These are phyloP conservation scores for Telmatochromis brichardi DNA, from an alignment of 2,113 vertebrate genomes.

Conservation along the genomic window DNA sequence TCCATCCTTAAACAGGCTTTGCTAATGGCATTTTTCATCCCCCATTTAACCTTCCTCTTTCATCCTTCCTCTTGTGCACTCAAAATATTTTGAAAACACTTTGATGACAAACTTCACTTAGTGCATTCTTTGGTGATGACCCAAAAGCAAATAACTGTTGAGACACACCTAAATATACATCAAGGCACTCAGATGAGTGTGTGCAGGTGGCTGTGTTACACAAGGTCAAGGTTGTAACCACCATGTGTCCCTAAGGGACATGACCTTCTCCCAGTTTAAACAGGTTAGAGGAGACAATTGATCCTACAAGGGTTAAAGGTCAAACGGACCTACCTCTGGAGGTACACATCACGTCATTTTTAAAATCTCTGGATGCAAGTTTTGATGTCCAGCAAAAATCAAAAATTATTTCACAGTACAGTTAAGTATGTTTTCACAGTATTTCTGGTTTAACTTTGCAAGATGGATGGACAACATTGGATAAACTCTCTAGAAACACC, in stretches of 20 bases:
- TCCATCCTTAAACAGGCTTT: conserved; percentile 10
- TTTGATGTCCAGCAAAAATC: background rate
- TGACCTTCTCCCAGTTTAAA: background rate
- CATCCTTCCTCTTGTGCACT: background rate
- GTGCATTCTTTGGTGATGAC: background rate
- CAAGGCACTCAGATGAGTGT: background rate
- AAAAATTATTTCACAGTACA: background rate
- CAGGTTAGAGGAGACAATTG: background rate
- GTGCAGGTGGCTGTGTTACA: background rate
- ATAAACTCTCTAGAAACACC: background rate
- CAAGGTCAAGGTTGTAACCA: background rate
- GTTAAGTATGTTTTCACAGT: background rate
- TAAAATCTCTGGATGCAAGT: background rate
- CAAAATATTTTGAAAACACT: background rate
- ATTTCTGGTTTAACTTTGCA: background rate
- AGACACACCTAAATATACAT: background rate
- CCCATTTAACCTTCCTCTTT: conserved; percentile 28
- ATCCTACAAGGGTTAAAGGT: background rate
- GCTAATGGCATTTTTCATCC: conserved; percentile 18
- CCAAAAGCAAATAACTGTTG: background rate
- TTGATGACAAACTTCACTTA: background rate
- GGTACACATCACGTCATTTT: background rate
- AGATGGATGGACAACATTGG: background rate
- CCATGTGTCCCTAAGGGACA: background rate
- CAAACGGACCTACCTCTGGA: background rate